A percentile compares a stretch with the other conserved stretches of the same genome.
Evolutionary conservation across 2,888 invertebrate species (phyloP).

Genomic region (Alloscopus bannaensis): DNA sequence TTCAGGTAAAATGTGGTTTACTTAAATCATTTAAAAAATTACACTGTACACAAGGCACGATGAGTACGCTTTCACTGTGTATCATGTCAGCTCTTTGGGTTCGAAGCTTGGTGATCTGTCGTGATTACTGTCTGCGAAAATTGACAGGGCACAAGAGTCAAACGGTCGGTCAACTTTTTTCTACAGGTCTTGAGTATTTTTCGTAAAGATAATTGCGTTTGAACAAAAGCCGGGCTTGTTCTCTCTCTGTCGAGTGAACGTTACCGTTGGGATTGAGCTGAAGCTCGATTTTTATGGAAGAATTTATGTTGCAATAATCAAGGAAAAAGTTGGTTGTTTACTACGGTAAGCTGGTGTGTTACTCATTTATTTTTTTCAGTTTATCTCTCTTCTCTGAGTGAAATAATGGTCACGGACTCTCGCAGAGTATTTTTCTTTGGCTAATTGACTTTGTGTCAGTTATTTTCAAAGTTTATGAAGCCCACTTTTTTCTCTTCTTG

Average conservation of each 20-base stretch:
- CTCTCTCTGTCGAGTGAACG: no score
- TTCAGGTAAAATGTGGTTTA: no score
- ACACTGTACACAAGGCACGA: no score
- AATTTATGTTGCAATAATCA: slow-evolving; percentile 25
- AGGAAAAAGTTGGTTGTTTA: slow-evolving; percentile 10
- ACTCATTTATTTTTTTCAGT: not conserved
- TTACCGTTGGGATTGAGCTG: no score
- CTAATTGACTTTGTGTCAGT: slow-evolving; percentile 64
- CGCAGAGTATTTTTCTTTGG: slow-evolving; percentile 12
- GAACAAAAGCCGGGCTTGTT: not conserved
- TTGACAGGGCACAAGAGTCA: slow-evolving; percentile 55
- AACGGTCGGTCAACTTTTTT: slow-evolving; percentile 12
- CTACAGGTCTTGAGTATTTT: no score
- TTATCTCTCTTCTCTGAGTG: slow-evolving; percentile 16
- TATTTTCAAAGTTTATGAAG: slow-evolving; percentile 54
- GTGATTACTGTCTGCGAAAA: no score
- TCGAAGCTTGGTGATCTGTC: no score
- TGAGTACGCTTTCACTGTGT: no score
- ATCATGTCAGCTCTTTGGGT: no score
- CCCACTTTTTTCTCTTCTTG: not conserved
- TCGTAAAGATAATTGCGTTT: slow-evolving; percentile 42
- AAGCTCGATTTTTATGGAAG: not conserved
- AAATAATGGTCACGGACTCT: slow-evolving; percentile 46
- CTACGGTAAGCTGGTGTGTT: not conserved
- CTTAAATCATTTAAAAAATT: no score